Evolutionary conservation across 2,888 invertebrate genomes (phyloP).

Genomic region (Coecobrya sp.): DNA sequence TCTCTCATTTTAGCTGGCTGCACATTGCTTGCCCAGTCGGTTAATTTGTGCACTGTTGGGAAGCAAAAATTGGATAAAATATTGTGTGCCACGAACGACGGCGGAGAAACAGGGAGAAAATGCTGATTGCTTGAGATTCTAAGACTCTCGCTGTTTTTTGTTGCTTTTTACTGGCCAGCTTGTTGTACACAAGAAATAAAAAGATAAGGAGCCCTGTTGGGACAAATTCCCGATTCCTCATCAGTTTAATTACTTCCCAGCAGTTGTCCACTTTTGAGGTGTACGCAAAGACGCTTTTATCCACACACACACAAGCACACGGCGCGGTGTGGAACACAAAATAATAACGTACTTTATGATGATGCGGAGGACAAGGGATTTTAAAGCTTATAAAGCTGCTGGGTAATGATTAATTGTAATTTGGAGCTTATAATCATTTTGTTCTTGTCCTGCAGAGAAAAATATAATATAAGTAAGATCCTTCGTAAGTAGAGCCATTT

Average conservation of each 20-base stretch:
- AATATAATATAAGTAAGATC: constrained; percentile 13
- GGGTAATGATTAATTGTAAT: constrained; percentile 80
- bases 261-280: constrained; percentile 81
- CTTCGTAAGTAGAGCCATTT: neutral
- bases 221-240: constrained; percentile 85
- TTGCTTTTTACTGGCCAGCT: constrained; percentile 8
- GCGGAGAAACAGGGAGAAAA: neutral
- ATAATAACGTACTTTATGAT: constrained; percentile 8
- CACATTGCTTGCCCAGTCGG: constrained; percentile 39
- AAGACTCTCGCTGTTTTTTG: constrained; percentile 11
- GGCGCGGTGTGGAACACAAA: constrained; percentile 19
- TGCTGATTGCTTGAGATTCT: neutral
- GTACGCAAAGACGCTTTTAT: constrained; percentile 68
- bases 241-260: constrained; percentile 87
- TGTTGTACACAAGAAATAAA: constrained; percentile 59
- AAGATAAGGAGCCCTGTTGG: constrained; percentile 73
- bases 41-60: constrained; percentile 70
- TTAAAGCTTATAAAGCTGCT: constrained; percentile 30
- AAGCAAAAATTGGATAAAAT: constrained; percentile 57
- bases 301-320: constrained; percentile 42
- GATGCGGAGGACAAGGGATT: neutral
- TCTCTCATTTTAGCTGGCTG: constrained; percentile 27
- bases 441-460: constrained; percentile 64
- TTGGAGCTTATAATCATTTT: constrained; percentile 76
- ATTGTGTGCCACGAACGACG: neutral